These are phyloP conservation scores for Salvelinus alpinus DNA, from an alignment of 2,113 vertebrate genomes.

Conservation along the genomic window DNA sequence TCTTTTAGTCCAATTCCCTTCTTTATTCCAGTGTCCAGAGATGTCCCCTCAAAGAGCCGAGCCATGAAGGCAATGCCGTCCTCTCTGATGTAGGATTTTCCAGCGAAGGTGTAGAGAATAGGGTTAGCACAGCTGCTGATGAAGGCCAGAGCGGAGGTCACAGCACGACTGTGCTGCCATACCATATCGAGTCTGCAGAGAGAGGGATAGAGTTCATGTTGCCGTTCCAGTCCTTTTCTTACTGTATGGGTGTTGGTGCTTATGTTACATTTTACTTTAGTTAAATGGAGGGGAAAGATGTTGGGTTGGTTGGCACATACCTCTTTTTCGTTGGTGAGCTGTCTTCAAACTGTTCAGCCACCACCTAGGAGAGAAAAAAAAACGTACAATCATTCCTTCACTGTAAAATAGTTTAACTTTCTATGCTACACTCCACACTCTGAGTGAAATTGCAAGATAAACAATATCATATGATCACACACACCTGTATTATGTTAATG, in stretches of 20 bases:
- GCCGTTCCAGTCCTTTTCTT: neutral
- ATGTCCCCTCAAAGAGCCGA: constrained; percentile 71
- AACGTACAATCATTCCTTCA: neutral
- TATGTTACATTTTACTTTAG: too few species aligned
- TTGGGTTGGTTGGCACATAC: constrained; percentile 43
- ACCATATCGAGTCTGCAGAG: constrained; percentile 46
- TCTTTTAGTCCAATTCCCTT: constrained; percentile 15
- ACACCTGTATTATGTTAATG: constrained; percentile 82
- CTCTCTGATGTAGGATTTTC: constrained; percentile 73
- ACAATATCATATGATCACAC: constrained; percentile 22
- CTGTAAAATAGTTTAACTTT: too few species aligned
- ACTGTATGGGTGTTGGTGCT: neutral
- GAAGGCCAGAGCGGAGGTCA: constrained; percentile 73
- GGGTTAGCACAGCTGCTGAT: constrained; percentile 79
- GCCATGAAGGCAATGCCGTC: constrained; percentile 77
- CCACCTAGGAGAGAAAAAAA: constrained; percentile 57
- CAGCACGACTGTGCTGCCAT: constrained; percentile 29
- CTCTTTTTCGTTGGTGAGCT: rapidly evolving
- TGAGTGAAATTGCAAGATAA: constrained; percentile 34
- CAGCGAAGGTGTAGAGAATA: constrained; percentile 74
- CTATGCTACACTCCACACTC: too few species aligned
- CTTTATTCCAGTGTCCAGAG: constrained; percentile 40
- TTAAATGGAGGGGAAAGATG: neutral
- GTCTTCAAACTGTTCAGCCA: constrained; percentile 36
- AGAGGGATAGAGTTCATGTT: neutral